These are phyloP conservation scores for Misgurnus mizolepis DNA, from an alignment of 2,113 vertebrate species.

Conservation along the genomic window DNA sequence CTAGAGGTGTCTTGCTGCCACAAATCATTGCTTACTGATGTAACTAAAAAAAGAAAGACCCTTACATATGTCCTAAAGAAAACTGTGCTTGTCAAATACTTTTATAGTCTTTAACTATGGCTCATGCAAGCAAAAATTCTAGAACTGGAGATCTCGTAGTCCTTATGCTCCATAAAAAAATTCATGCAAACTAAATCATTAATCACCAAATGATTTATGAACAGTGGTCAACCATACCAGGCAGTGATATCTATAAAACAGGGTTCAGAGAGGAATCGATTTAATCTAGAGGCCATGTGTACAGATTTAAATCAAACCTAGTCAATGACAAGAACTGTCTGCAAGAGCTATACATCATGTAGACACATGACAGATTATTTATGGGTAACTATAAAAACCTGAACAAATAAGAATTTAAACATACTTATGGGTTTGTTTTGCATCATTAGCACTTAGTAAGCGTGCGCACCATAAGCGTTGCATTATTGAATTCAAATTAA, in stretches of 20 bases:
- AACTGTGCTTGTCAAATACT: too few relatives aligned
- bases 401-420: background rate
- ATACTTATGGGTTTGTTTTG: background rate
- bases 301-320: conserved; percentile 38
- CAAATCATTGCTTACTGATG: too few relatives aligned
- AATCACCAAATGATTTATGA: conserved; percentile 24
- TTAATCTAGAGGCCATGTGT: conserved; percentile 11
- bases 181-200: background rate
- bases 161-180: background rate
- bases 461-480: too few relatives aligned
- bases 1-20: too few relatives aligned
- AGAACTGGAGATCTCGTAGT: too few relatives aligned
- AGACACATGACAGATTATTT: background rate
- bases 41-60: too few relatives aligned
- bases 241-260: conserved; percentile 16
- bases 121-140: background rate
- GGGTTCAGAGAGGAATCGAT: conserved; percentile 14
- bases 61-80: too few relatives aligned
- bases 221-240: background rate
- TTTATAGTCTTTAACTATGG: background rate
- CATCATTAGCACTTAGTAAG: background rate
- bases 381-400: background rate
- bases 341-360: background rate
- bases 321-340: conserved; percentile 27
- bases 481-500: too few relatives aligned